phyloP scores from a whole-genome alignment of 1,140 invertebrate species.

The Parapsyche elsis region DNA sequence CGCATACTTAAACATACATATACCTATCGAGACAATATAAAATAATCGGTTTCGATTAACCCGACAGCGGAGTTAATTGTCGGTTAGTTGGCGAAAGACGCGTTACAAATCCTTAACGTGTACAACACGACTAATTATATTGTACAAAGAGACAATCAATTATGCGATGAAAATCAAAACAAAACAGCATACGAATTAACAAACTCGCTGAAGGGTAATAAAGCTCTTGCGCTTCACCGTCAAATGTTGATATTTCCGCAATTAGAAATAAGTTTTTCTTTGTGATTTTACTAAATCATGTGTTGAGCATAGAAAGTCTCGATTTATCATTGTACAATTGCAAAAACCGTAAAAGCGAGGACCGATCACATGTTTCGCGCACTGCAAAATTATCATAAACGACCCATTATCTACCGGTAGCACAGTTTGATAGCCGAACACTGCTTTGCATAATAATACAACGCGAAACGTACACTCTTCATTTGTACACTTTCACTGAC shows the following conservation, averaged over 20 bases:
- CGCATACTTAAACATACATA: constrained; percentile 2
- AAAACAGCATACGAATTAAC: neutral
- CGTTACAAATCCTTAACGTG: constrained; percentile 3
- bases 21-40: neutral
- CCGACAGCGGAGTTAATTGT: constrained; percentile 17
- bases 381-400: constrained; percentile 48
- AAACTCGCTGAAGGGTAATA: neutral
- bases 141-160: neutral
- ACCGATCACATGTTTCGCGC: neutral
- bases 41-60: constrained; percentile 32
- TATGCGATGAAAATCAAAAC: neutral
- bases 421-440: constrained; percentile 23
- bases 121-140: constrained; percentile 7
- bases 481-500: constrained; percentile 1
- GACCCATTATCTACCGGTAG: constrained; percentile 36
- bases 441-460: constrained; percentile 22
- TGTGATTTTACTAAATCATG: neutral
- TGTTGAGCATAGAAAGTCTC: neutral
- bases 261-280: neutral
- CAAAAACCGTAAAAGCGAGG: constrained; percentile 1
- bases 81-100: neutral
- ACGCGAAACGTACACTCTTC: neutral
- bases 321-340: neutral
- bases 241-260: neutral
- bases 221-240: no score